phyloP scores from a whole-genome alignment of 2,797 vertebrate genomes.

The Ctenosaura bakeri region DNA sequence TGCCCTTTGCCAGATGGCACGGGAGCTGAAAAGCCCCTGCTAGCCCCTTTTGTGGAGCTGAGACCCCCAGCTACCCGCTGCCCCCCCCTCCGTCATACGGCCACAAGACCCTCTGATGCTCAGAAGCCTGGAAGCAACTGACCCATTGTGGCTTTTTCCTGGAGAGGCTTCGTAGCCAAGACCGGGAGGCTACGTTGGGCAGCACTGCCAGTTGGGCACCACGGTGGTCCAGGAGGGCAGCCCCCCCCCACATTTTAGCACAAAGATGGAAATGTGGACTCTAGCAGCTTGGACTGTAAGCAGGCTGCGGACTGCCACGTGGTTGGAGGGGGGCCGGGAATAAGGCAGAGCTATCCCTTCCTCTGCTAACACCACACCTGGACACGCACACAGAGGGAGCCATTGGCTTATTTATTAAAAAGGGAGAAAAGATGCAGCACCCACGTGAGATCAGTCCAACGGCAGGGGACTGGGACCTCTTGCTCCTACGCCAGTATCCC shows the following conservation, averaged over 20 bases:
- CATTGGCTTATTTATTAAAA: background rate
- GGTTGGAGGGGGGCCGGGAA: no score
- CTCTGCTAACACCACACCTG: background rate
- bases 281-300: background rate
- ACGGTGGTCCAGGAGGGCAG: background rate
- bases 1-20: constrained; percentile 40
- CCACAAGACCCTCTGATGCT: no score
- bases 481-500: no score
- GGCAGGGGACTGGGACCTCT: no score
- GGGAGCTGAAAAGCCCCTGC: constrained; percentile 21
- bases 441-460: background rate
- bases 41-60: background rate
- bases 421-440: no score
- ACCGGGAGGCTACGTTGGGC: no score
- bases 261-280: background rate
- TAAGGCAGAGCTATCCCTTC: no score
- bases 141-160: background rate
- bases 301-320: background rate
- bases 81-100: no score
- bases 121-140: background rate
- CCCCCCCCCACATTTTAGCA: no score
- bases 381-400: background rate
- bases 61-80: accelerated
- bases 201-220: background rate
- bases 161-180: background rate